Evolutionary conservation across 2,888 invertebrate genomes (phyloP).

Genomic region (Mimas tiliae): DNA sequence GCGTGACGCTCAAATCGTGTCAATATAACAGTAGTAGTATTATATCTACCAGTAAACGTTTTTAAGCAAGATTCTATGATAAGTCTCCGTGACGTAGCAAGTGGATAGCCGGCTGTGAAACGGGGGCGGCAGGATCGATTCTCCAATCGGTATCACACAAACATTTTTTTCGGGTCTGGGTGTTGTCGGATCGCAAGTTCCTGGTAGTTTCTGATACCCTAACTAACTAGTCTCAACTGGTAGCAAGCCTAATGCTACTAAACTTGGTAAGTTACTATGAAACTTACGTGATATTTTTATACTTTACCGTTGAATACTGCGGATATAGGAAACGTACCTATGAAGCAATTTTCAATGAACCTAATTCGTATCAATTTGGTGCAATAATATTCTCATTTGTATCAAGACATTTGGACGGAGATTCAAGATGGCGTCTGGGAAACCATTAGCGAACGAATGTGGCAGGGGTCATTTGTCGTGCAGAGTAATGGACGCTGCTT

Average conservation of each 20-base stretch:
- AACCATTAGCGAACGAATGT: slow-evolving; percentile 54
- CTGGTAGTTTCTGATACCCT: too few relatives aligned
- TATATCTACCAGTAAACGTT: too few relatives aligned
- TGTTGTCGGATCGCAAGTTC: background rate
- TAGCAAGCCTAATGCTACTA: background rate
- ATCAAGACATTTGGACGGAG: slow-evolving; percentile 41
- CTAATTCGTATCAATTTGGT: slow-evolving; percentile 29
- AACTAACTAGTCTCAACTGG: background rate
- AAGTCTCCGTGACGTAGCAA: too few relatives aligned
- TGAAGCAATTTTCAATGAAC: background rate
- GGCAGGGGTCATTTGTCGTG: slow-evolving; percentile 55
- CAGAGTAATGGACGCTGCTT: slow-evolving; percentile 42
- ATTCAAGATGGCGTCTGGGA: slow-evolving; percentile 45
- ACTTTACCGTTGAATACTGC: background rate
- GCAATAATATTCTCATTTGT: slow-evolving; percentile 35
- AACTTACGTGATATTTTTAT: background rate
- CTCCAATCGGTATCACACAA: too few relatives aligned
- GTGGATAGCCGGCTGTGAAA: too few relatives aligned
- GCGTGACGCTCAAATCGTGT: too few relatives aligned
- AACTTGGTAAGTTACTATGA: background rate
- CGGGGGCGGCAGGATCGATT: too few relatives aligned
- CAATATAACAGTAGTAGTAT: too few relatives aligned
- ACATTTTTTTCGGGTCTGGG: too few relatives aligned
- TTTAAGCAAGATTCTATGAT: too few relatives aligned
- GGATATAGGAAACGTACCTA: background rate